Percentiles rank a stretch among this genome's conserved stretches.
phyloP scores from a whole-genome alignment of 2,113 vertebrate genomes.

The Pygoscelis adeliae region DNA sequence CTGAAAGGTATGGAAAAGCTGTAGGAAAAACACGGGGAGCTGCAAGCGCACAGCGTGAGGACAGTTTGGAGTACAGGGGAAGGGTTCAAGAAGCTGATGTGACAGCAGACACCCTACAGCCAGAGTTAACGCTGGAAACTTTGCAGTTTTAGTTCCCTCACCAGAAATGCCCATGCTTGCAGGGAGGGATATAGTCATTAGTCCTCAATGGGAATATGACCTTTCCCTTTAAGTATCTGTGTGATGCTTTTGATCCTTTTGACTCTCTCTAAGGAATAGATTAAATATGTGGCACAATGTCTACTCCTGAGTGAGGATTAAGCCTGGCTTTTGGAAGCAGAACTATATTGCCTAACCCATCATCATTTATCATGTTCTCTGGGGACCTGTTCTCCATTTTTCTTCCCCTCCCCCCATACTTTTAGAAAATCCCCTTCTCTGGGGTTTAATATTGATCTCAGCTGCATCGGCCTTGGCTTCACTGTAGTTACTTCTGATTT shows the following conservation, averaged over 20 bases:
- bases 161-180: neutral
- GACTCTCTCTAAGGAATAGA: conserved; percentile 49
- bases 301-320: conserved; percentile 51
- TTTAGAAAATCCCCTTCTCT: conserved; percentile 30
- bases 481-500: conserved; percentile 26
- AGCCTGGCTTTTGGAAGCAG: conserved; percentile 43
- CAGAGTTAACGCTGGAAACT: neutral
- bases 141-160: conserved; percentile 20
- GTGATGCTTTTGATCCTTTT: conserved; percentile 63
- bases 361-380: conserved; percentile 5
- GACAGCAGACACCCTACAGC: conserved; percentile 6
- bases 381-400: conserved; percentile 38
- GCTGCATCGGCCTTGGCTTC: neutral
- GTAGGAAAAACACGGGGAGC: neutral
- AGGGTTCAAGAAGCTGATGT: neutral
- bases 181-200: conserved; percentile 51
- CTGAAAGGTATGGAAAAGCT: conserved; percentile 53
- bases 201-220: conserved; percentile 62
- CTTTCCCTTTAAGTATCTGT: conserved; percentile 50
- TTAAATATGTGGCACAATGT: conserved; percentile 56
- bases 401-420: conserved; percentile 14
- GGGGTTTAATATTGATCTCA: conserved; percentile 37
- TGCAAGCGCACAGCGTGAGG: neutral
- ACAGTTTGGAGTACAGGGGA: neutral
- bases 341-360: conserved; percentile 47